Evolutionary conservation across 1,140 invertebrate genomes (phyloP), one percentile per base, ranked within the genome.

Genomic region (Bombus vancouverensis): DNA sequence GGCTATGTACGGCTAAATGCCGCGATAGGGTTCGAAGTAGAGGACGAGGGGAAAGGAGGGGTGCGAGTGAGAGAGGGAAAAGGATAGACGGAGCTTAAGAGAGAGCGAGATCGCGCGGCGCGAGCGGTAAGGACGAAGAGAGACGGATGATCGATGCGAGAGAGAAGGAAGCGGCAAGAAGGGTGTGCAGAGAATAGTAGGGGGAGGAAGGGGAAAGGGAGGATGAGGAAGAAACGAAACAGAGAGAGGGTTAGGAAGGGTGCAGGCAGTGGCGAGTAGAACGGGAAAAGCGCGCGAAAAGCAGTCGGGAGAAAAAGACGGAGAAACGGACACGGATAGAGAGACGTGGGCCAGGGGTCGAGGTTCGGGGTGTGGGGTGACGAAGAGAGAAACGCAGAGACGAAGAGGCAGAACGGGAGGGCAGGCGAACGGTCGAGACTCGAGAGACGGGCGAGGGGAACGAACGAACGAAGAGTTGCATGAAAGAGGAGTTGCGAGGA

Each of bases 1-100:
- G 93, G 92, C 93, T 94, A 94, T 93, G 94, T 91, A 91, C 89
- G 90, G 90, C 91, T 94, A 94, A 94, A 93, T 93, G 92, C 89
- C 86, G 90, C 84, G 90, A 85, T 76, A 82, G 86, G 87, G 72
- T 86, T 78, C 12, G 44, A 44, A 57, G 53, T 39, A 47, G 78
- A 59, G 74, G 37, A 62, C 59, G 71, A 81, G 72, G 68, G 80
- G 87, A 47, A 8, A 53, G 77, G 39, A 18, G 71, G 13, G 28
- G 53, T 34, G 65, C 13, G 65, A 42, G 44, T 12, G 37, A 25
- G 37, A 71, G 25, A 65, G 2, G 13, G 42, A 44, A 39, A n/a
- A 12, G 28, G 81, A 85, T 44, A 81, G 28, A 47, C 25, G 4
- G 62, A 42, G 62, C 3, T 6, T 5, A n/a, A 66, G 13, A 34